These are phyloP conservation scores for Liparis tanakae DNA, from an alignment of 2,797 vertebrate species.

Conservation along the genomic window DNA sequence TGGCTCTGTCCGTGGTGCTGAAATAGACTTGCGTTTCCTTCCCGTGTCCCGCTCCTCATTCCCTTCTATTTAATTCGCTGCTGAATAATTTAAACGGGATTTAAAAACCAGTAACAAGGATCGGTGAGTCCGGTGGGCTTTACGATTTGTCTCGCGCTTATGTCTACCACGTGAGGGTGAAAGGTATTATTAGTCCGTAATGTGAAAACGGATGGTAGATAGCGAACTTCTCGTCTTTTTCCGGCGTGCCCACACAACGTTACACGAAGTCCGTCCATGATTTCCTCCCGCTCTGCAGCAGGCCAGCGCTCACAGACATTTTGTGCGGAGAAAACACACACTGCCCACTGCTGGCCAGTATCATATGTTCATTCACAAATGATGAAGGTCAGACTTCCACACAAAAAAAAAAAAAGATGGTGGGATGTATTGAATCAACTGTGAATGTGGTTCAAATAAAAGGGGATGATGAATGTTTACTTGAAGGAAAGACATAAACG, in stretches of 20 bases:
- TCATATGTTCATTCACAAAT: slow-evolving; percentile 57
- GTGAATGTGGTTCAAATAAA: not conserved
- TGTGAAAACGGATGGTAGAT: slow-evolving; percentile 30
- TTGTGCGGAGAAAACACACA: slow-evolving; percentile 62
- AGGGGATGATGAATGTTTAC: not conserved
- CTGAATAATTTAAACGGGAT: slow-evolving; percentile 54
- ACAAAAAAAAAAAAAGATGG: slow-evolving; percentile 10
- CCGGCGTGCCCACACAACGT: slow-evolving; percentile 43
- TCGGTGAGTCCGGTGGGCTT: slow-evolving; percentile 10
- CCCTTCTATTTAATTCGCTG: slow-evolving; percentile 16
- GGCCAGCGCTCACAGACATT: slow-evolving; percentile 44
- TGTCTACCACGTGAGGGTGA: slow-evolving; percentile 2
- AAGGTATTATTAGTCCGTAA: not conserved
- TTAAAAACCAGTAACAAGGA: slow-evolving; percentile 36
- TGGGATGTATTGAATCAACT: slow-evolving; percentile 19
- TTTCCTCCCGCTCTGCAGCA: slow-evolving; percentile 63
- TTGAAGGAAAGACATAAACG: not conserved
- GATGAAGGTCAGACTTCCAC: slow-evolving; percentile 76
- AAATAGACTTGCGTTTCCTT: slow-evolving; percentile 46
- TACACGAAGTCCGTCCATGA: slow-evolving; percentile 34
- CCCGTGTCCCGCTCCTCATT: slow-evolving; percentile 8
- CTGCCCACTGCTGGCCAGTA: slow-evolving; percentile 78
- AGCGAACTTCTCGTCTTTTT: slow-evolving; percentile 31
- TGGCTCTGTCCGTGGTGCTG: slow-evolving; percentile 76
- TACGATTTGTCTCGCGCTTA: not conserved